Evolutionary conservation across 2,797 vertebrate genomes (phyloP).

Genomic region (Dromococcyx pavoninus): DNA sequence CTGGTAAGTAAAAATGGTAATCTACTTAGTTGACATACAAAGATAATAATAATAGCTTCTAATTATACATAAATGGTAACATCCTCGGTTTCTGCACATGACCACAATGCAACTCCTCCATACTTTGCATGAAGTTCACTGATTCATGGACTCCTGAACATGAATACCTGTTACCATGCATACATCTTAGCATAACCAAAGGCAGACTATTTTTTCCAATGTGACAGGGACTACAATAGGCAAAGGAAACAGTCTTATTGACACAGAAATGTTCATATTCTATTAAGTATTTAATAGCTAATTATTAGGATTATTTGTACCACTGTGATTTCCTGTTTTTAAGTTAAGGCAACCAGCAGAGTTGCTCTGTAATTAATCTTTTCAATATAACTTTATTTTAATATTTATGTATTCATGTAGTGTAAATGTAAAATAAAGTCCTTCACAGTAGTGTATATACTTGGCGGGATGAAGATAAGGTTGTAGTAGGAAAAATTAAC

Average conservation of each 20-base stretch:
- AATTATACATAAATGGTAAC: neutral
- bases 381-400: neutral
- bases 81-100: neutral
- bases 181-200: neutral
- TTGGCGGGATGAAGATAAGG: neutral
- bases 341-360: neutral
- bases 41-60: neutral
- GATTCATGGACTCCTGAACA: neutral
- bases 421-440: neutral
- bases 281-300: neutral
- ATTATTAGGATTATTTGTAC: neutral
- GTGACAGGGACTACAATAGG: rapidly evolving
- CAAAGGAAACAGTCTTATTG: neutral
- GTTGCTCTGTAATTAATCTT: neutral
- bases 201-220: neutral
- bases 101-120: neutral
- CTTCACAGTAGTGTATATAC: neutral
- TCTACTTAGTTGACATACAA: neutral
- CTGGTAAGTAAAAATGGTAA: neutral
- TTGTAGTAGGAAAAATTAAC: neutral
- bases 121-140: neutral
- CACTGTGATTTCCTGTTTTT: neutral
- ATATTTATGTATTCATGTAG: neutral
- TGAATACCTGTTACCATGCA: neutral
- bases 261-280: neutral